Evolutionary conservation across 2,888 invertebrate species (phyloP).

Genomic region (Nemoura dubitans): DNA sequence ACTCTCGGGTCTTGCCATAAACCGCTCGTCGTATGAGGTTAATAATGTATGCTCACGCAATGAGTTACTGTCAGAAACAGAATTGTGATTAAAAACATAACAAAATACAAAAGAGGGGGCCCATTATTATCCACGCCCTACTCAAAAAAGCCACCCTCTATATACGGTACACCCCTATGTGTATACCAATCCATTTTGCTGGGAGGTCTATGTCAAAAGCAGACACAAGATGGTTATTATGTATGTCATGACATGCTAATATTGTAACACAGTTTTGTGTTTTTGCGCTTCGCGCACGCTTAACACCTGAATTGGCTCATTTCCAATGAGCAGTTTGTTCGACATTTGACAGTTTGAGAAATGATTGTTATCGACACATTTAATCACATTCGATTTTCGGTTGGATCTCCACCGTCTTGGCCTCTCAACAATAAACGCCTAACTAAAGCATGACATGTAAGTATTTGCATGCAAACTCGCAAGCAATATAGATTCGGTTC

Average conservation of each 20-base stretch:
- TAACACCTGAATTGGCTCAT: neutral
- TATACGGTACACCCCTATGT: neutral
- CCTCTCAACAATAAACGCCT: too few relatives aligned
- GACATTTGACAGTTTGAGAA: neutral
- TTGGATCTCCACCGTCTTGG: too few relatives aligned
- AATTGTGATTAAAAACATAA: slow-evolving; percentile 45
- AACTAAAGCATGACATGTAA: too few relatives aligned
- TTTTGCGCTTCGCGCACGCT: neutral
- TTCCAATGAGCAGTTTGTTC: neutral
- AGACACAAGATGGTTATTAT: slow-evolving; percentile 13
- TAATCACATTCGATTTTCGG: neutral
- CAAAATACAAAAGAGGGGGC: slow-evolving; percentile 20
- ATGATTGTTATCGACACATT: neutral
- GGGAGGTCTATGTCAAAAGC: slow-evolving; percentile 22
- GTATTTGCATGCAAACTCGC: too few relatives aligned
- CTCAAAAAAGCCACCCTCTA: neutral
- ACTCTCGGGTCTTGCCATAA: neutral
- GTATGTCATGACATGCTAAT: slow-evolving; percentile 36
- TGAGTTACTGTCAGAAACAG: slow-evolving; percentile 48
- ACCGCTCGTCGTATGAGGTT: neutral
- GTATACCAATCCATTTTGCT: slow-evolving; percentile 16
- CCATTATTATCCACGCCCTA: slow-evolving; percentile 31
- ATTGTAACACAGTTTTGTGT: slow-evolving; percentile 16
- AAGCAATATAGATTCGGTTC: too few relatives aligned
- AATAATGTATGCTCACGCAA: slow-evolving; percentile 21